A percentile compares a stretch with the other conserved stretches of the same genome.
phyloP scores from a whole-genome alignment of 2,113 vertebrate species.

The Tychaedon coryphoeus region DNA sequence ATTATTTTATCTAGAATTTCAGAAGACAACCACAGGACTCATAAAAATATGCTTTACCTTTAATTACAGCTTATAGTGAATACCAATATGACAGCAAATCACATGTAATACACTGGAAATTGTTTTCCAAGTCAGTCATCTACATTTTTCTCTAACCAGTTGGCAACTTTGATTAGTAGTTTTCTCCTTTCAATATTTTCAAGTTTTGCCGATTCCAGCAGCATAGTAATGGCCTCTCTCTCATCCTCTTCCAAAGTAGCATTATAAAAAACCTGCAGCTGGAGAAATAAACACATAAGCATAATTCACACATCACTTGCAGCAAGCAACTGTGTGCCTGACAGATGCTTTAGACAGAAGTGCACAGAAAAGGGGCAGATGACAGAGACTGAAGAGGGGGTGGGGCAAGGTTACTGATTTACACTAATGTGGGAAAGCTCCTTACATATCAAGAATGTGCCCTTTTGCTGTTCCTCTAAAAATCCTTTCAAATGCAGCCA shows the following conservation, averaged over 20 bases:
- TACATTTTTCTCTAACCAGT: constrained; percentile 72
- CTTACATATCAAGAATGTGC: neutral
- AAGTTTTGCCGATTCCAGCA: constrained; percentile 52
- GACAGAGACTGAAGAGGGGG: neutral
- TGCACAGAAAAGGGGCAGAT: neutral
- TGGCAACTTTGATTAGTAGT: constrained; percentile 7
- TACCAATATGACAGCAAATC: neutral
- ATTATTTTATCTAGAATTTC: neutral
- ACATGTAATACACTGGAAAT: neutral
- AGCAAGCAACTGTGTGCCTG: neutral
- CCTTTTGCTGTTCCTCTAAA: neutral
- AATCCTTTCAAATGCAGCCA: neutral
- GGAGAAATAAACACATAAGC: neutral
- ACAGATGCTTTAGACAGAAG: neutral
- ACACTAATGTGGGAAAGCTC: neutral
- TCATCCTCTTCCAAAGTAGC: constrained; percentile 62
- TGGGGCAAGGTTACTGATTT: neutral
- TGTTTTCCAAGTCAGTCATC: neutral
- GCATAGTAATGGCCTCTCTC: neutral
- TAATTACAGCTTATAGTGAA: neutral
- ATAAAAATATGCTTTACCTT: neutral
- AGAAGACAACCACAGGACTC: neutral
- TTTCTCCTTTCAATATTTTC: constrained; percentile 54
- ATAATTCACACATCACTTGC: neutral
- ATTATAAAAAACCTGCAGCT: constrained; percentile 76